These are phyloP conservation scores for Carduelis carduelis DNA, from an alignment of 2,797 vertebrate genomes.

Conservation along the genomic window DNA sequence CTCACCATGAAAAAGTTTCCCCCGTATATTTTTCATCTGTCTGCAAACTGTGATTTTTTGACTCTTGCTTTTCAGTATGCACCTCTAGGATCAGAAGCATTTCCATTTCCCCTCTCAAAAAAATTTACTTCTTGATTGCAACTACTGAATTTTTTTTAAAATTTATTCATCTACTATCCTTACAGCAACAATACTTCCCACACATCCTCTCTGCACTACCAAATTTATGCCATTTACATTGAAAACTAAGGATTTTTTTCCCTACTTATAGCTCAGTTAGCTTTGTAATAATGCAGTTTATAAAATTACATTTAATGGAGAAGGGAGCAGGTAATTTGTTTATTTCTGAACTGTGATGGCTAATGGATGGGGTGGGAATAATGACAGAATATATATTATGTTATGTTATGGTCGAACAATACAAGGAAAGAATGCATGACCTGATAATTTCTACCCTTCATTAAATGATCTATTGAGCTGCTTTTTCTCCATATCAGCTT, in stretches of 20 bases:
- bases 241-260: slow-evolving; percentile 46
- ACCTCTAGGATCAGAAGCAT: background rate
- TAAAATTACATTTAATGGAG: slow-evolving; percentile 65
- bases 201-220: slow-evolving; percentile 34
- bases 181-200: slow-evolving; percentile 60
- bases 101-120: background rate
- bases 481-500: slow-evolving; percentile 31
- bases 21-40: accelerated
- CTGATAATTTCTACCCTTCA: slow-evolving; percentile 51
- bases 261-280: slow-evolving; percentile 49
- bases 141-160: slow-evolving; percentile 23
- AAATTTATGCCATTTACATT: slow-evolving; percentile 56
- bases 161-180: slow-evolving; percentile 48
- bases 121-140: background rate
- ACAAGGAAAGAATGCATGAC: slow-evolving; percentile 46
- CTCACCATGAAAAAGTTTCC: background rate
- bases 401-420: slow-evolving; percentile 48
- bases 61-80: background rate
- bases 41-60: background rate
- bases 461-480: slow-evolving; percentile 39
- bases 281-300: slow-evolving; percentile 59
- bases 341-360: slow-evolving; percentile 59
- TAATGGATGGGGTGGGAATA: slow-evolving; percentile 64
- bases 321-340: slow-evolving; percentile 53
- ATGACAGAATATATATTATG: slow-evolving; percentile 52